Percentiles rank a stretch among this genome's conserved stretches.
Evolutionary conservation across 37 sponge, comb jelly and placozoan genomes (phyloP).

Genomic region (Hormiphora californensis): DNA sequence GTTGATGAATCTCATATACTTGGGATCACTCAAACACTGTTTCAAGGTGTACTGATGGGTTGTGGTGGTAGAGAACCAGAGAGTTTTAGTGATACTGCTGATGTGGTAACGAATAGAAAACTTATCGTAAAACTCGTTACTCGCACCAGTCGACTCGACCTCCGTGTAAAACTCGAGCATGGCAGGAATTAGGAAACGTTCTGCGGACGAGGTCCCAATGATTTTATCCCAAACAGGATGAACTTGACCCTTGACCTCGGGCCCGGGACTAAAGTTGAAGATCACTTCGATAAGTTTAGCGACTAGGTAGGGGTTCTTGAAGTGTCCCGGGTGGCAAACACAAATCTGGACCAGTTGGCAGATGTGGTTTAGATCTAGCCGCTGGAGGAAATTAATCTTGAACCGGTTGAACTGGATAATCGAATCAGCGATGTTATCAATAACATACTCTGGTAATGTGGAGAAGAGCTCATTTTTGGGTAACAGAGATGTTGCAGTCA

Average conservation of each 20-base stretch:
- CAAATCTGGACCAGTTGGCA: conserved; percentile 40
- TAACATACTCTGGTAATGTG: conserved; percentile 78
- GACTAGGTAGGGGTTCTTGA: conserved; percentile 79
- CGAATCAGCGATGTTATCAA: conserved; percentile 82
- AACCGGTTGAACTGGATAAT: conserved; percentile 63
- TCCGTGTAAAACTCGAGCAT: conserved; percentile 58
- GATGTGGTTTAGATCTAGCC: not conserved
- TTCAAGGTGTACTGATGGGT: not conserved
- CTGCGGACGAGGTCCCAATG: not conserved
- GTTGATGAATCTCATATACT: conserved; percentile 80
- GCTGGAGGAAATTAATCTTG: not conserved
- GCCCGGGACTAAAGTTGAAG: not conserved
- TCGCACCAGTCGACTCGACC: conserved; percentile 86
- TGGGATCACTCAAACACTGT: conserved; percentile 57
- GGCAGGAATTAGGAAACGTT: not conserved
- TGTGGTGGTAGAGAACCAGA: conserved; percentile 63
- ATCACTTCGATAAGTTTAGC: conserved; percentile 84
- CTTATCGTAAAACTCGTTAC: conserved; percentile 97
- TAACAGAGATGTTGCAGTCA: not conserved
- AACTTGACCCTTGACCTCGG: not conserved
- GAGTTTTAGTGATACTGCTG: conserved; percentile 66
- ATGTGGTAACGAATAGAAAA: conserved; percentile 91
- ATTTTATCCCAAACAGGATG: conserved; percentile 23
- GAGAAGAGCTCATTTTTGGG: conserved; percentile 58
- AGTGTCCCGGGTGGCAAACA: conserved; percentile 57